Base-by-base conservation (phyloP, 2,888 invertebrate genomes). In the Ophion ventricosus region DNA sequence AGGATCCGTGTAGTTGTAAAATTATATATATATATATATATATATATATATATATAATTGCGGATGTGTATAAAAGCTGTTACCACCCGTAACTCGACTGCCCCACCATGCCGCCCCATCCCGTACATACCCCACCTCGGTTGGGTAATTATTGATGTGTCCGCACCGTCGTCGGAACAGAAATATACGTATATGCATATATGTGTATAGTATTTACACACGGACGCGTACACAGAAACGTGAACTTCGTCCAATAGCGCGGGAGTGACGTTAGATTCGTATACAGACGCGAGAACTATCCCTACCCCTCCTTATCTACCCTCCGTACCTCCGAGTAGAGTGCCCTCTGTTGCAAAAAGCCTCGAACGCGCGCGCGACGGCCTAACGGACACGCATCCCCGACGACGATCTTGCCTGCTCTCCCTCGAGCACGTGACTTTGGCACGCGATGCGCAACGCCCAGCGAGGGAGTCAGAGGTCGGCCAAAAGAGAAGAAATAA, bases 91-190 rank as follows among this genome's bases (percentile, higher is more conserved):
- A 87, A 86, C 85, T 85, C 88, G 78, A 87, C 85, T 49, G 17
- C 83, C 74, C 86, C 87, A 88, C 89, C 89, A 88, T 84, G 82
- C 87, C 89, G 88, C 89, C 90, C 89, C 89, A 89, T 90, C 88
- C 88, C 88, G 89, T 90, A 59, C 69, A 73, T 69, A 83, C 87
- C 87, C 89, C 89, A 89, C 91, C 90, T 90, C 89, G 90, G 89
- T 90, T 49, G 90, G 92, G 91, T 93, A 93, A 92, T 93, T 93
- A 92, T 92, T 92, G 92, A 92, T 93, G 92, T 91, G 92, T 92
- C 91, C 92, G 91, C 91, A 89, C 91, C 89, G 90, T 89, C 89
- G 88, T 43, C 49, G 43, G 11, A 73, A 76, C 63, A 73, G 11
- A 67, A 43, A 57, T 35, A 40, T 57, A 4, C 35, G 35, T 57